These are phyloP conservation scores for Cisticola juncidis DNA, from an alignment of 2,113 vertebrate genomes.

Conservation along the genomic window DNA sequence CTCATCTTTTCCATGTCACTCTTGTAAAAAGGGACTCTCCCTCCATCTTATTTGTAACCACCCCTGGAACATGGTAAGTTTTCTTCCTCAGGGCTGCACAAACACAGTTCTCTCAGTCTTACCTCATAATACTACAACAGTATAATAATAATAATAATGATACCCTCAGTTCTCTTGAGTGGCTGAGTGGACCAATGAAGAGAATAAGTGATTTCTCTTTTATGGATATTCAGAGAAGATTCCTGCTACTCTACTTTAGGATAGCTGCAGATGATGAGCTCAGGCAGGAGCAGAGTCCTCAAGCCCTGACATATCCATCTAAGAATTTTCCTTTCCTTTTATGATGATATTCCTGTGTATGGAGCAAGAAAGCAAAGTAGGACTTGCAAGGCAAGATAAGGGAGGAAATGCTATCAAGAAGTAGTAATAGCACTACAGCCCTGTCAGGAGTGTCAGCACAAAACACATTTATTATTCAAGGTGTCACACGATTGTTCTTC, in stretches of 20 bases:
- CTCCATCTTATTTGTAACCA: background rate
- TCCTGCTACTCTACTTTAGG: background rate
- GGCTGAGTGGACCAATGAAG: background rate
- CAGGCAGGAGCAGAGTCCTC: background rate
- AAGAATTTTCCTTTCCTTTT: background rate
- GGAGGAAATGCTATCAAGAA: background rate
- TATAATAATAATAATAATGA: background rate
- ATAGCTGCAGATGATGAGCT: background rate
- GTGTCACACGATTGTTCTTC: background rate
- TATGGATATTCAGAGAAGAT: background rate
- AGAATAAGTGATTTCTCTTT: background rate
- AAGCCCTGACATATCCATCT: background rate
- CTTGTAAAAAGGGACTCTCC: background rate
- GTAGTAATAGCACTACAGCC: background rate
- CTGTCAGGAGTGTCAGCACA: background rate
- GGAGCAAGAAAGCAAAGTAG: background rate
- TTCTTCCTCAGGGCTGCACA: background rate
- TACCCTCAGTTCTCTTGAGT: background rate
- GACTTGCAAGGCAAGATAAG: background rate
- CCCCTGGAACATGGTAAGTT: background rate
- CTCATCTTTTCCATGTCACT: background rate
- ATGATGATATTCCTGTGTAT: background rate
- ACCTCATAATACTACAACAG: background rate
- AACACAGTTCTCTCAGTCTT: background rate
- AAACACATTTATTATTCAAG: background rate